Base-by-base conservation (phyloP, 2,888 invertebrate species). In the Esperia sulphurella region DNA sequence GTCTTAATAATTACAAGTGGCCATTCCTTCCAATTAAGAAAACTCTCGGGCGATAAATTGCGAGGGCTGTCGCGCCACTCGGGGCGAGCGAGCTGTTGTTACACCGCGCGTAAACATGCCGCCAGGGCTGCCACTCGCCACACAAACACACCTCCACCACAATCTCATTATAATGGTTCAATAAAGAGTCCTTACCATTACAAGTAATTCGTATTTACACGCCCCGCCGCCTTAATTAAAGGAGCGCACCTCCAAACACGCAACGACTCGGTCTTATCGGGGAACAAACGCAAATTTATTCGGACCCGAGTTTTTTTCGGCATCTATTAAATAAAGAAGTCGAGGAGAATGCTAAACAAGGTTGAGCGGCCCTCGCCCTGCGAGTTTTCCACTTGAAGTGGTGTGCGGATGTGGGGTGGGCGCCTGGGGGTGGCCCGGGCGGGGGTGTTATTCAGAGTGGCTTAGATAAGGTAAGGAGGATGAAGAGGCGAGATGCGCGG, bases 1-100 rank as follows among this genome's bases (percentile, higher is more conserved):
- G 86, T 83, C 86, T 87, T 88, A 87, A 87, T 88, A 88, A 89
- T 88, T 88, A 86, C 87, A 88, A 88, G 88, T 89, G 86, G 86
- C 88, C 86, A 86, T 89, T 88, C 83, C 84, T 88, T 88, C 86
- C 87, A 88, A 89, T 89, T 89, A 89, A 87, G 87, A 86, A 84
- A 85, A 86, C 84, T 86, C 87, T 83, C 79, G 71, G 73, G 83
- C 85, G 79, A 87, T 89, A 89, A 89, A 89, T 86, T 83, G 83
- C 71, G 78, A 83, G 86, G 83, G 86, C 75, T 82, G 86, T 81
- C 83, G 79, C 77, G 71, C 65, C 46, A 46, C 46, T 46, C 51
- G 64, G 70, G 61, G 63, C 68, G 65, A 54, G 66, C 71, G 66
- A 67, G 68, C 67, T 71, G 74, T 69, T 77, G 78, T 79, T 76